These are phyloP conservation scores for Monomorium pharaonis DNA, from an alignment of 1,140 invertebrate species.

Conservation along the genomic window DNA sequence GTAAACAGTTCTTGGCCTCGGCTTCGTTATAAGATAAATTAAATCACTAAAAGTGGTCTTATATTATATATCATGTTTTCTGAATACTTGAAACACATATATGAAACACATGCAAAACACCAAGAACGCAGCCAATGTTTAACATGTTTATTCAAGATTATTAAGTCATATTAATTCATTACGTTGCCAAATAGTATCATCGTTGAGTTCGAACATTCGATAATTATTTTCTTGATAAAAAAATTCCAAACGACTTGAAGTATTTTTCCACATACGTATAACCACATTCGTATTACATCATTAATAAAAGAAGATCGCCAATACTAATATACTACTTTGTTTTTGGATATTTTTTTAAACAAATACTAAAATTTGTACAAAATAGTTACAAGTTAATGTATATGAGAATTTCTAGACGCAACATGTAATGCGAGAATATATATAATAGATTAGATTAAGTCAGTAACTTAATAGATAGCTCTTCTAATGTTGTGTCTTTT, in stretches of 20 bases:
- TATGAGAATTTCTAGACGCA: too few species aligned
- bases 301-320: too few species aligned
- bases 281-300: not conserved
- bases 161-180: not conserved
- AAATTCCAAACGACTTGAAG: not conserved
- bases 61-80: not conserved
- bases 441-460: too few species aligned
- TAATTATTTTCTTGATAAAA: not conserved
- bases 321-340: too few species aligned
- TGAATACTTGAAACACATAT: not conserved
- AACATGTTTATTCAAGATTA: conserved; percentile 1
- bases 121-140: not conserved
- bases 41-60: not conserved
- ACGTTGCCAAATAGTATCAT: not conserved
- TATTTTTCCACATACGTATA: conserved; percentile 14
- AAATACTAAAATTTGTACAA: too few species aligned
- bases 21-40: conserved; percentile 15
- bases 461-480: too few species aligned
- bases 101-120: not conserved
- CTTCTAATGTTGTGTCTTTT: too few species aligned
- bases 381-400: too few species aligned
- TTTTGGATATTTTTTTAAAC: too few species aligned
- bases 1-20: not conserved
- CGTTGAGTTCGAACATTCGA: not conserved
- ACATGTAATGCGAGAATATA: too few species aligned